phyloP scores from a whole-genome alignment of 2,113 vertebrate species.

The Sinocyclocheilus rhinocerous region DNA sequence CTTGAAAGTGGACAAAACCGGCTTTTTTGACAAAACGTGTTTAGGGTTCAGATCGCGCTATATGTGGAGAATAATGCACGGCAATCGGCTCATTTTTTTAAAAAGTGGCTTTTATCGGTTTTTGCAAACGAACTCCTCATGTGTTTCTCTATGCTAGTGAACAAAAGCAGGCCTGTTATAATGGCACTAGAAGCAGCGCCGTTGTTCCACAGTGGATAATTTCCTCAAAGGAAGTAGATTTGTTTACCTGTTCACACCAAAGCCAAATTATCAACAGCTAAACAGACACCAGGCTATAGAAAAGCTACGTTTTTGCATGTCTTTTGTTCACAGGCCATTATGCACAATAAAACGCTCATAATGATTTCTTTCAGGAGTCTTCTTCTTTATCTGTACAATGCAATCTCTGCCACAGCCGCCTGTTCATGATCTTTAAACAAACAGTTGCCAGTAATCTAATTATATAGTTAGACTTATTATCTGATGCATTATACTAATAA shows the following conservation, averaged over 20 bases:
- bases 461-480: constrained; percentile 34
- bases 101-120: no score
- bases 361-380: constrained; percentile 11
- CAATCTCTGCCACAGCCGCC: constrained; percentile 17
- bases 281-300: background rate
- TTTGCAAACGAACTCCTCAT: background rate
- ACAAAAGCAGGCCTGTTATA: background rate
- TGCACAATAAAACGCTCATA: constrained; percentile 6
- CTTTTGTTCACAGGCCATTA: constrained; percentile 19
- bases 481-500: constrained; percentile 37
- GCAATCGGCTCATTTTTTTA: no score
- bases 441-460: constrained; percentile 32
- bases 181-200: background rate
- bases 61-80: no score
- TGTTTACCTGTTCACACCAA: background rate
- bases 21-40: no score
- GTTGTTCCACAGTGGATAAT: background rate
- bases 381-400: background rate
- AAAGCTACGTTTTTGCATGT: constrained; percentile 1
- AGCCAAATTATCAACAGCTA: background rate
- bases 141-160: background rate
- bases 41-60: no score
- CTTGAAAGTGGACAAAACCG: no score
- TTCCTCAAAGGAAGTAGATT: constrained; percentile 34
- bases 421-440: constrained; percentile 27